Evolutionary conservation across 2,888 invertebrate genomes (phyloP).

Genomic region (Clusia tigrina): DNA sequence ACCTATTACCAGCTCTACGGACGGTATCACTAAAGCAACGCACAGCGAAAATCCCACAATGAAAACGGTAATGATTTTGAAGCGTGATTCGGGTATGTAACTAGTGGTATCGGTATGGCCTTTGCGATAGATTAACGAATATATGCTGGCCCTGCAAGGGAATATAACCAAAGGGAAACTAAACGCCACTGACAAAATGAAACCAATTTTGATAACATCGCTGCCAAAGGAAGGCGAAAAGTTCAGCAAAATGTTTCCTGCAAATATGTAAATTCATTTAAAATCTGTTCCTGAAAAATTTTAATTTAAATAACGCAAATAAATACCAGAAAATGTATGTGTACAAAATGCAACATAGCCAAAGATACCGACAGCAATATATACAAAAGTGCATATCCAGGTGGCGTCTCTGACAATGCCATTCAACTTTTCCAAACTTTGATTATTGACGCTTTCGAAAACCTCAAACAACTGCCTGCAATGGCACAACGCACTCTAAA

Average conservation of each 20-base stretch:
- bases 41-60: slow-evolving; percentile 80
- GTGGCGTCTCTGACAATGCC: slow-evolving; percentile 86
- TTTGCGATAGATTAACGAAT: slow-evolving; percentile 88
- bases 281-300: background rate
- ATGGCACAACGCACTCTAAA: background rate
- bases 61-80: slow-evolving; percentile 81
- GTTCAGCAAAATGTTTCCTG: slow-evolving; percentile 89
- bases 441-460: slow-evolving; percentile 87
- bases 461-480: slow-evolving; percentile 90
- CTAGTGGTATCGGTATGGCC: slow-evolving; percentile 74
- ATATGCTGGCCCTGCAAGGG: slow-evolving; percentile 92
- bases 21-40: slow-evolving; percentile 88
- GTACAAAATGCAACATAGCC: slow-evolving; percentile 88
- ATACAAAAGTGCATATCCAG: slow-evolving; percentile 89
- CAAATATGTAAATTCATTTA: background rate
- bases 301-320: background rate
- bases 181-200: slow-evolving; percentile 92
- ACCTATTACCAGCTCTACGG: slow-evolving; percentile 92
- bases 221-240: slow-evolving; percentile 82
- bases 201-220: slow-evolving; percentile 92
- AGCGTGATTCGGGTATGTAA: slow-evolving; percentile 85
- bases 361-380: slow-evolving; percentile 90
- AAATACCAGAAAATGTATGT: slow-evolving; percentile 72
- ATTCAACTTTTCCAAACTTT: slow-evolving; percentile 89
- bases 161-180: slow-evolving; percentile 97